Conservation (phyloP, 2,113 vertebrate genomes). For the Hassar affinis region DNA sequence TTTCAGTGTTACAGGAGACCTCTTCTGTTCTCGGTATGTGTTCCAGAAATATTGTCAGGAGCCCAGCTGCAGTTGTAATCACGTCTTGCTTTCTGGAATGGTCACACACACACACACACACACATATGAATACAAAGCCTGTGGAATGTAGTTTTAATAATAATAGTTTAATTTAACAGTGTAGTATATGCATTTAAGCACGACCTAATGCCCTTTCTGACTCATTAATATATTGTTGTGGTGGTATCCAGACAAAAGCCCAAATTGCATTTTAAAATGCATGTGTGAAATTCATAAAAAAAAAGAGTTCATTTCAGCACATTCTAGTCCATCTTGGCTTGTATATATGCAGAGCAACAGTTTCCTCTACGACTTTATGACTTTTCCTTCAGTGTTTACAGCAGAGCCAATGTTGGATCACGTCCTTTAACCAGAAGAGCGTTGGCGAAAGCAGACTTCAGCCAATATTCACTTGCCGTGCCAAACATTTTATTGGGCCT, state of each 20-base stretch:
- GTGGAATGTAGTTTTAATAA: background rate
- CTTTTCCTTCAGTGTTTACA: conserved; percentile 26
- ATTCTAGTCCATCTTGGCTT: background rate
- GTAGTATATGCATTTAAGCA: background rate
- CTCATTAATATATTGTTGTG: conserved; percentile 26
- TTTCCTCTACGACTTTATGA: conserved; percentile 26
- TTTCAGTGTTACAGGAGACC: conserved; percentile 3
- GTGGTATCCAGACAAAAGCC: conserved; percentile 33
- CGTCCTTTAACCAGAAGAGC: background rate
- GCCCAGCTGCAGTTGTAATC: conserved; percentile 34
- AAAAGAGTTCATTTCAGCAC: conserved; percentile 16
- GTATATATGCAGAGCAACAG: background rate
- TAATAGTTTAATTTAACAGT: conserved; percentile 3
- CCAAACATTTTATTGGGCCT: conserved; percentile 1
- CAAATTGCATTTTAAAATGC: conserved; percentile 33
- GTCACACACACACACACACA: background rate
- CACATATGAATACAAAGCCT: background rate
- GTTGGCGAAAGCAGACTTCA: background rate
- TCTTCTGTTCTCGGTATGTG: background rate
- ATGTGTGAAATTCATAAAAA: conserved; percentile 28
- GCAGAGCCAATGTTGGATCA: background rate
- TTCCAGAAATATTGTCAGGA: conserved; percentile 25
- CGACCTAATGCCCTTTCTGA: conserved; percentile 6
- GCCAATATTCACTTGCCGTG: background rate
- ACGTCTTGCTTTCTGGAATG: background rate